Percentiles rank a stretch among this genome's conserved stretches.
These are phyloP conservation scores for Eupithecia abbreviata DNA, from an alignment of 2,888 invertebrate species.

Conservation along the genomic window DNA sequence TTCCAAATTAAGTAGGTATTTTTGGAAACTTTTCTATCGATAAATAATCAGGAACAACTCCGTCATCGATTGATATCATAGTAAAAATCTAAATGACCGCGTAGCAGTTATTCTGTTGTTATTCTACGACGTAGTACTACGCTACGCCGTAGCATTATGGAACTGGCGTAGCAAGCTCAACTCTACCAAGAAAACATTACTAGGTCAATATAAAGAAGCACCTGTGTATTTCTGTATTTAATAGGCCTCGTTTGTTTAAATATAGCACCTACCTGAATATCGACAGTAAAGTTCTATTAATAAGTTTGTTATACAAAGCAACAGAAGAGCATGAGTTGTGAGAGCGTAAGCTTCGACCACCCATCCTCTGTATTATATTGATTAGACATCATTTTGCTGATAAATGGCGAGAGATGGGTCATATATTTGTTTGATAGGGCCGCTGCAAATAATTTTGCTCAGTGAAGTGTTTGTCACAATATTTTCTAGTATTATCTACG, in stretches of 20 bases:
- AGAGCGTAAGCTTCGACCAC: not conserved
- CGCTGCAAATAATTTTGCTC: not conserved
- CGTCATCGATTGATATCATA: not conserved
- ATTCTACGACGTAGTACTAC: not conserved
- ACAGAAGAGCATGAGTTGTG: not conserved
- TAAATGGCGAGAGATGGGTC: not conserved
- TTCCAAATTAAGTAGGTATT: not conserved
- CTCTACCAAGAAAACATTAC: not conserved
- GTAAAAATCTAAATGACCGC: not conserved
- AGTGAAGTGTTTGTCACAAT: not conserved
- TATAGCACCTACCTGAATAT: not conserved
- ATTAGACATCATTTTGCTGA: not conserved
- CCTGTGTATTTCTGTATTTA: not conserved
- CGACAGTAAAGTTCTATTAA: not conserved
- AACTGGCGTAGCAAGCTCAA: not conserved
- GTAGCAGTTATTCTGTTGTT: not conserved
- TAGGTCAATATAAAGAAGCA: not conserved
- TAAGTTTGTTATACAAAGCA: not conserved
- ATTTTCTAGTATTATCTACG: not conserved
- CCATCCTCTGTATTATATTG: not conserved
- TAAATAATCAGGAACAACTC: not conserved
- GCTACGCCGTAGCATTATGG: slow-evolving; percentile 1
- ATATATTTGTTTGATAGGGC: not conserved
- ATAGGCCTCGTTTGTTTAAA: not conserved
- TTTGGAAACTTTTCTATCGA: not conserved